These are phyloP conservation scores for Helostoma temminkii DNA, from an alignment of 2,797 vertebrate genomes.

Conservation along the genomic window DNA sequence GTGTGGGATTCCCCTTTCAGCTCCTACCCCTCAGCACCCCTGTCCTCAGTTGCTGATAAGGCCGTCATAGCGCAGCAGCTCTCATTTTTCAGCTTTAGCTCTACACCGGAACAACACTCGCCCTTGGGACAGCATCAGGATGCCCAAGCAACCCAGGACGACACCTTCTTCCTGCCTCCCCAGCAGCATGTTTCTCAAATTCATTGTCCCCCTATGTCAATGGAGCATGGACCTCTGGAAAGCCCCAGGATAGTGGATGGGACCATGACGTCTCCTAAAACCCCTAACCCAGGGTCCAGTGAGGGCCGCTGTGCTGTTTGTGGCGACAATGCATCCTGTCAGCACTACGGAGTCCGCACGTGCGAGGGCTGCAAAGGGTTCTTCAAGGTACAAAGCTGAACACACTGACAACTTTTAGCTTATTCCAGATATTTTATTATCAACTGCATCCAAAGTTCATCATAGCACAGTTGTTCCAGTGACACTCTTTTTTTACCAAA, in stretches of 20 bases:
- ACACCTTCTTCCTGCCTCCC: constrained; percentile 71
- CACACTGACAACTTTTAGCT: not conserved
- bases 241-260: constrained; percentile 80
- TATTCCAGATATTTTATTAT: not conserved
- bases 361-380: constrained; percentile 96
- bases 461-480: not conserved
- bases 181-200: constrained; percentile 79
- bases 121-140: constrained; percentile 76
- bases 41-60: constrained; percentile 87
- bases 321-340: constrained; percentile 96
- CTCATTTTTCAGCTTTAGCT: constrained; percentile 87
- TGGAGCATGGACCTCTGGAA: constrained; percentile 83
- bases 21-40: constrained; percentile 85
- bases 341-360: constrained; percentile 96
- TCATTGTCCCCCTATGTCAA: constrained; percentile 82
- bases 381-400: constrained; percentile 86
- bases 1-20: constrained; percentile 92
- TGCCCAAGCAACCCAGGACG: constrained; percentile 64
- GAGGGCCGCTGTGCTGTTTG: constrained; percentile 96
- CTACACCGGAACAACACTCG: constrained; percentile 75
- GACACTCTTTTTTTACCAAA: not conserved
- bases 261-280: constrained; percentile 82
- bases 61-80: constrained; percentile 82
- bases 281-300: constrained; percentile 79
- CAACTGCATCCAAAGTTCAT: not conserved